These are phyloP conservation scores for Urocitellus parryii DNA, from an alignment of 2,113 vertebrate species.

Conservation along the genomic window DNA sequence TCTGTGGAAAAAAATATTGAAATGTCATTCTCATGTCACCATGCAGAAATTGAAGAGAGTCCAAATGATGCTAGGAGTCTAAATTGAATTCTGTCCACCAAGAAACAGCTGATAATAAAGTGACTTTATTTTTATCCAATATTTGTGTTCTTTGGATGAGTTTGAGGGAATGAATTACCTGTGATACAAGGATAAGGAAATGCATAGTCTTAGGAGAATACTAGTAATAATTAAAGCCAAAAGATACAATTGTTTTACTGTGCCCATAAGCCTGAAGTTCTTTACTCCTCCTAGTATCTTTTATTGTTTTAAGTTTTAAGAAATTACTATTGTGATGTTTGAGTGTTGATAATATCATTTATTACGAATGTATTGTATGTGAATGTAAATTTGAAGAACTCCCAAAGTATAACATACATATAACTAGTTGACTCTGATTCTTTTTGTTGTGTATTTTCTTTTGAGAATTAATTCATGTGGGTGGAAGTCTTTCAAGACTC, in stretches of 20 bases:
- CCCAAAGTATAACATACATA: no score
- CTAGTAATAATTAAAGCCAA: neutral
- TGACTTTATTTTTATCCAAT: neutral
- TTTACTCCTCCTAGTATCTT: neutral
- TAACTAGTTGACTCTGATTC: neutral
- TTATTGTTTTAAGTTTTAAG: neutral
- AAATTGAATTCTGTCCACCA: neutral
- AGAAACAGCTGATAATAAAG: neutral
- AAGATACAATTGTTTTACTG: neutral
- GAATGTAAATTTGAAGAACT: neutral
- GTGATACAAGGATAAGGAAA: neutral
- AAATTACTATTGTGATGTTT: neutral
- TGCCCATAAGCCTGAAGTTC: neutral
- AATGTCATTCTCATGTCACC: neutral
- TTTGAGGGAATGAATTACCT: neutral
- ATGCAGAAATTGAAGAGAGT: neutral
- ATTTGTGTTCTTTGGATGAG: neutral
- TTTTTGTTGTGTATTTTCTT: neutral
- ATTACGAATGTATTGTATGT: neutral
- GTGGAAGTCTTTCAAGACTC: neutral
- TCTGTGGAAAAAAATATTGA: neutral
- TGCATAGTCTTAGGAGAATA: neutral
- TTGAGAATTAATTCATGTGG: neutral
- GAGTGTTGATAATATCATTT: neutral
- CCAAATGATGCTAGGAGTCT: neutral